Percentiles rank a stretch among this genome's conserved stretches.
Evolutionary conservation across 2,888 invertebrate species (phyloP).

Genomic region (Zaprionus lineosus): DNA sequence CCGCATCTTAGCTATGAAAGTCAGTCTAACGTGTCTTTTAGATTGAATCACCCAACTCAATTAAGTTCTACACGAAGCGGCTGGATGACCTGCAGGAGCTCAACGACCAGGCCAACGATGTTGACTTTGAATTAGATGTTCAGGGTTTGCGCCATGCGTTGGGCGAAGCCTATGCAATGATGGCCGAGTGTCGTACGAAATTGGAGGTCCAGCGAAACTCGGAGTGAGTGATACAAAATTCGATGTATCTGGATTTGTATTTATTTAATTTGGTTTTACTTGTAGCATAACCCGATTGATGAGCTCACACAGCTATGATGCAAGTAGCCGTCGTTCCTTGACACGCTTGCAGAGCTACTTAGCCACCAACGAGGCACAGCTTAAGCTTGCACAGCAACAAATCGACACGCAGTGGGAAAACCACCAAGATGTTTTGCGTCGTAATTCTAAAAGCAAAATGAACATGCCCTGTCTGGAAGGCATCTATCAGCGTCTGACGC

Average conservation of each 20-base stretch:
- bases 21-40: constrained; percentile 23
- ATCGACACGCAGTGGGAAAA: constrained; percentile 91
- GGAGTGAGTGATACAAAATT: no score
- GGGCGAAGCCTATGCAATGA: constrained; percentile 83
- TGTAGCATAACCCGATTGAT: constrained; percentile 75
- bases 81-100: constrained; percentile 85
- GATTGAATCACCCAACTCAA: constrained; percentile 85
- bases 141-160: constrained; percentile 83
- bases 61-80: constrained; percentile 83
- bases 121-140: constrained; percentile 86
- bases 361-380: constrained; percentile 89
- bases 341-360: constrained; percentile 87
- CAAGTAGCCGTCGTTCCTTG: constrained; percentile 84
- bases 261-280: not conserved
- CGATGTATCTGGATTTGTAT: no score
- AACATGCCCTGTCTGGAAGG: constrained; percentile 87
- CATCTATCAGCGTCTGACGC: constrained; percentile 90
- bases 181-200: constrained; percentile 81
- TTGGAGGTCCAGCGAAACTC: constrained; percentile 79
- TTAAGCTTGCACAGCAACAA: constrained; percentile 88
- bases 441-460: constrained; percentile 80
- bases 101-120: constrained; percentile 86
- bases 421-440: constrained; percentile 84
- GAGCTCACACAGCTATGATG: constrained; percentile 73
- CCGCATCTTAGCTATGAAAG: not conserved